These are phyloP conservation scores for Neoseiulus cucumeris DNA, from an alignment of 1,140 invertebrate species.

Conservation along the genomic window DNA sequence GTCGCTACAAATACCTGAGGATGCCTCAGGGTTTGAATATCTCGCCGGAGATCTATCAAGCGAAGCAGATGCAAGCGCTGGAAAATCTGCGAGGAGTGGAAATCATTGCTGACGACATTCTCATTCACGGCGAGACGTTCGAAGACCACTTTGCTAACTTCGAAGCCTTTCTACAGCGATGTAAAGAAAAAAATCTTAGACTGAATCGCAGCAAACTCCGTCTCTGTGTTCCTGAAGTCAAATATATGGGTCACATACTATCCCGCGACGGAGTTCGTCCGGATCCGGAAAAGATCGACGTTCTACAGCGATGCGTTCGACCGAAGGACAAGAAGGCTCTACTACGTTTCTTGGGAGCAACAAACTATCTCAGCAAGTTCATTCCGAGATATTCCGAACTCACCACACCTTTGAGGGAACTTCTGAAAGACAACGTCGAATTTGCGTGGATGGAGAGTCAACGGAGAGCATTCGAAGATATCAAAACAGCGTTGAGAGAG, in stretches of 20 bases:
- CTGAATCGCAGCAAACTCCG: background rate
- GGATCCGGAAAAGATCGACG: no score
- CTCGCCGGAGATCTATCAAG: background rate
- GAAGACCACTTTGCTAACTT: background rate
- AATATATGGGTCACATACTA: constrained; percentile 16
- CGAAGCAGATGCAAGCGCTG: constrained; percentile 6
- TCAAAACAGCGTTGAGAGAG: background rate
- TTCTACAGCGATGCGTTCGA: no score
- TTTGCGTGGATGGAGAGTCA: constrained; percentile 15
- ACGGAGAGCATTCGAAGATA: background rate
- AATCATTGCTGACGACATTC: constrained; percentile 16
- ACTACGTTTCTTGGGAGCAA: constrained; percentile 23
- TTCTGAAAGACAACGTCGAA: constrained; percentile 17
- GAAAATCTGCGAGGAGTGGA: constrained; percentile 12
- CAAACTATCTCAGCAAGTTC: constrained; percentile 26
- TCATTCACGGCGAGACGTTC: constrained; percentile 10
- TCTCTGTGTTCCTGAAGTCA: background rate
- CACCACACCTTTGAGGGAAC: constrained; percentile 17
- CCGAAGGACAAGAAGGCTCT: constrained; percentile 17
- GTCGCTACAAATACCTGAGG: background rate
- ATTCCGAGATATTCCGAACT: constrained; percentile 24
- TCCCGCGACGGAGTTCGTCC: constrained; percentile 23
- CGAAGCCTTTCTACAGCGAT: background rate
- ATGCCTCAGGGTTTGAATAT: background rate
- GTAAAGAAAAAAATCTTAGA: background rate